Base-by-base conservation (phyloP, 64 coral and sea anemone genomes). In the Anthopleura sola region DNA sequence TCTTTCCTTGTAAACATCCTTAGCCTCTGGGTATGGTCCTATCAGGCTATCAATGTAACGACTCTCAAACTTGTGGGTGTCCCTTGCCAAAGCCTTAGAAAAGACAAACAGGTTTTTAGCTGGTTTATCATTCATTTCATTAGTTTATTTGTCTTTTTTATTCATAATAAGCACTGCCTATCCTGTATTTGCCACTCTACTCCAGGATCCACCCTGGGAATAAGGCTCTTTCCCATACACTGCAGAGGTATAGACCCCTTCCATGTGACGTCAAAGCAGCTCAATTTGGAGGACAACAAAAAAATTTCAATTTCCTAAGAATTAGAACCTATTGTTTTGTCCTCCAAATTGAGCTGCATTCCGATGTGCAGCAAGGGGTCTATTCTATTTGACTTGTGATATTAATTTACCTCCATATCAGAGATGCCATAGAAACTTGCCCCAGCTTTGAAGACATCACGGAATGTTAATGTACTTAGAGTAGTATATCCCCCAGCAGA, bases 1-100 rank as follows among this genome's bases (percentile, higher is more conserved):
- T 28, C 91, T 93, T 14, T 80, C 86, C 3, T 83, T 53, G 26
- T 89, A 98, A 0, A 91, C 36, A 1, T 91, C 81, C 37, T 84
- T 85, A 19, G 69, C 76, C 37, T 91, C 86, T 17, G 95, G 95
- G 44, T 91, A 91, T 7, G 89, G 91, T 11, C 88, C 95, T 24
- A 98, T 55, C 3, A 98, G 31, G 19, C 49, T 91, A 31, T 98
- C 95, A 64, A 81, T 1, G 29, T 98, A 98, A 36, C 68, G 95
- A 77, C 95, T 98, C 68, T 93, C 91, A 91, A 98, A 98, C 81
- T 98, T 98, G 82, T 98, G 95, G 4, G 95, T 98, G 0, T 93
- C 88, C 19, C 37, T 66, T 24, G 83, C 86, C 37, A 98, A 82
- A 36, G 89, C 86, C 36, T 34, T 36, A 81, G 36, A 81, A 79